Conservation (phyloP, 2,888 invertebrate species). For the Sphecodes monilicornis region DNA sequence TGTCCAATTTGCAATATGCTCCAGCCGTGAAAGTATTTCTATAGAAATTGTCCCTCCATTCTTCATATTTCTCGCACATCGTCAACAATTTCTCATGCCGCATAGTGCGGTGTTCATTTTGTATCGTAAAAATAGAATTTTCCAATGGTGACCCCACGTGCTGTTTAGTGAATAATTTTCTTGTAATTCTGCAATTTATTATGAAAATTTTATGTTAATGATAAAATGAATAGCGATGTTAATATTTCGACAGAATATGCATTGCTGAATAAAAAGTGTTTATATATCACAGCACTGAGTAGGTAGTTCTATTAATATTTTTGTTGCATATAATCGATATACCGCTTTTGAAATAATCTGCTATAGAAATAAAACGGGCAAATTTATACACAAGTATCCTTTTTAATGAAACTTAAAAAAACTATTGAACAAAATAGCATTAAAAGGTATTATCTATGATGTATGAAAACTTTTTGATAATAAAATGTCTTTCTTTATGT, state of each 20-base stretch:
- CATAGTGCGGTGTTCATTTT: constrained; percentile 48
- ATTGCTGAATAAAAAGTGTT: neutral
- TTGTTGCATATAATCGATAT: constrained; percentile 43
- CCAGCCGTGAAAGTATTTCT: neutral
- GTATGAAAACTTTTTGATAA: neutral
- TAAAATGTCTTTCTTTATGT: neutral
- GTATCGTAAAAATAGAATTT: constrained; percentile 62
- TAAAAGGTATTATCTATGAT: neutral
- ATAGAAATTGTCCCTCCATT: neutral
- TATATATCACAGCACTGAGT: neutral
- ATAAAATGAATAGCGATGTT: neutral
- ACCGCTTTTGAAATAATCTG: constrained; percentile 18
- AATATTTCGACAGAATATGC: neutral
- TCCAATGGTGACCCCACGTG: constrained; percentile 37
- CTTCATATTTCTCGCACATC: constrained; percentile 22
- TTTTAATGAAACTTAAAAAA: neutral
- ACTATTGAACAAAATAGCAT: neutral
- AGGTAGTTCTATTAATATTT: constrained; percentile 27
- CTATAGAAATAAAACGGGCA: neutral
- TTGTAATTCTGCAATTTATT: neutral
- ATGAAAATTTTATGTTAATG: neutral
- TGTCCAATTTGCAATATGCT: neutral
- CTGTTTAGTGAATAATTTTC: constrained; percentile 29
- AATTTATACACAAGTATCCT: neutral
- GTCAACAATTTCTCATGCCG: constrained; percentile 29